A percentile compares a stretch with the other conserved stretches of the same genome.
Conservation (phyloP, 2,113 vertebrate genomes). For the Brienomyrus longianalis region DNA sequence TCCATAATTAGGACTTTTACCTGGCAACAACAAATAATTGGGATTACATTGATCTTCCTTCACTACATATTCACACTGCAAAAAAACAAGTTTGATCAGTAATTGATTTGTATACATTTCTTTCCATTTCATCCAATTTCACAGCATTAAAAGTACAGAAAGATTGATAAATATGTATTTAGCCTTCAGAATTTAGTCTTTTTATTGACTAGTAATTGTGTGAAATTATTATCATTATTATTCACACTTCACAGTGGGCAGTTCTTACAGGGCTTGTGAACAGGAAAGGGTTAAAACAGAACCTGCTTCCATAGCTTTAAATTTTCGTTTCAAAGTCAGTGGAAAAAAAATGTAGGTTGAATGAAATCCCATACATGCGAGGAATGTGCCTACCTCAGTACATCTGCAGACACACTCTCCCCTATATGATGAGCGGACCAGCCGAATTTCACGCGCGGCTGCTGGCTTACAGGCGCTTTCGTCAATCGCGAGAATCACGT, state of each 20-base stretch:
- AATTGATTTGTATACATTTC: neutral
- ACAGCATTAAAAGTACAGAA: neutral
- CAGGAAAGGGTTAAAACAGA: slow-evolving; percentile 22
- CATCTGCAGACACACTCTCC: slow-evolving; percentile 6
- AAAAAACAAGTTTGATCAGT: neutral
- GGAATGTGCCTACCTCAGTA: slow-evolving; percentile 39
- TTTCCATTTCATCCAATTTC: neutral
- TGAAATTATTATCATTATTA: neutral
- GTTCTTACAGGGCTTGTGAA: neutral
- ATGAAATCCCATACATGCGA: slow-evolving; percentile 36
- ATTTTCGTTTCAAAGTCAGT: neutral
- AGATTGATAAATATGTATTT: neutral
- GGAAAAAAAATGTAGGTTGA: neutral
- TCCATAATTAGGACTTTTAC: neutral
- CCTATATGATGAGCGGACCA: slow-evolving; percentile 38
- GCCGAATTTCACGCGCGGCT: slow-evolving; percentile 46
- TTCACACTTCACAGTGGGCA: neutral
- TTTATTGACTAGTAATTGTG: neutral
- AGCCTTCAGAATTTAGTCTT: neutral
- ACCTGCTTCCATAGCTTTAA: neutral
- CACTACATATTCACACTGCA: neutral
- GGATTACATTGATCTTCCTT: neutral
- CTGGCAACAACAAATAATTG: neutral
- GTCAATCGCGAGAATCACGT: neutral
- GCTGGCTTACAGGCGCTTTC: slow-evolving; percentile 32